phyloP scores from a whole-genome alignment of 2,797 vertebrate species.

The Brotula barbata region DNA sequence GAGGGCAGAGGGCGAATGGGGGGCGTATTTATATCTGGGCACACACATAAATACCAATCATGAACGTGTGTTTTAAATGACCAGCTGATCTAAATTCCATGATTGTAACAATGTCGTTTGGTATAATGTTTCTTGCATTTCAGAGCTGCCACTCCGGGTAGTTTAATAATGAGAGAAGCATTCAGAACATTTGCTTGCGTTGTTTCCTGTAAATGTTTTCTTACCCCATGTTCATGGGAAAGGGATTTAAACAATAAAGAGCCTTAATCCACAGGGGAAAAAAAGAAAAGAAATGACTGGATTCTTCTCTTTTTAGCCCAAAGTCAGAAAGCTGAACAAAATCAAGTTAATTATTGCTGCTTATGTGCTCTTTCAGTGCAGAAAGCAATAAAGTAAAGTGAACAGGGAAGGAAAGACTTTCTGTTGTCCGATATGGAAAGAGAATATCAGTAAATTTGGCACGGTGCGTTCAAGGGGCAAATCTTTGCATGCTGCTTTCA shows the following conservation, averaged over 20 bases:
- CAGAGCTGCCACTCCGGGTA: slow-evolving; percentile 25
- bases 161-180: slow-evolving; percentile 67
- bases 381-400: slow-evolving; percentile 13
- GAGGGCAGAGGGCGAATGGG: background rate
- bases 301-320: slow-evolving; percentile 29
- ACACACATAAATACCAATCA: slow-evolving; percentile 6
- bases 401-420: background rate
- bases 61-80: background rate
- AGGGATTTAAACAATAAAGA: slow-evolving; percentile 63
- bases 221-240: slow-evolving; percentile 66
- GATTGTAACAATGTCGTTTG: slow-evolving; percentile 38
- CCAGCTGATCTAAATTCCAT: slow-evolving; percentile 14
- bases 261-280: slow-evolving; percentile 60
- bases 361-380: slow-evolving; percentile 16
- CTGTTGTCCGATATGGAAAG: slow-evolving; percentile 24
- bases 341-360: slow-evolving; percentile 34
- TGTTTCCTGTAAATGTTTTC: slow-evolving; percentile 38
- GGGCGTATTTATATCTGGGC: background rate
- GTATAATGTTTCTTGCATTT: slow-evolving; percentile 4
- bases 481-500: background rate
- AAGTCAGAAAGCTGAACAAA: slow-evolving; percentile 31
- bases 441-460: slow-evolving; percentile 13
- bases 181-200: slow-evolving; percentile 61
- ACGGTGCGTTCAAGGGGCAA: too few relatives aligned
- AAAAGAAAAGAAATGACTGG: slow-evolving; percentile 56